These are phyloP conservation scores for Potamarius usumacintae DNA, from an alignment of 2,113 vertebrate genomes.

Conservation along the genomic window DNA sequence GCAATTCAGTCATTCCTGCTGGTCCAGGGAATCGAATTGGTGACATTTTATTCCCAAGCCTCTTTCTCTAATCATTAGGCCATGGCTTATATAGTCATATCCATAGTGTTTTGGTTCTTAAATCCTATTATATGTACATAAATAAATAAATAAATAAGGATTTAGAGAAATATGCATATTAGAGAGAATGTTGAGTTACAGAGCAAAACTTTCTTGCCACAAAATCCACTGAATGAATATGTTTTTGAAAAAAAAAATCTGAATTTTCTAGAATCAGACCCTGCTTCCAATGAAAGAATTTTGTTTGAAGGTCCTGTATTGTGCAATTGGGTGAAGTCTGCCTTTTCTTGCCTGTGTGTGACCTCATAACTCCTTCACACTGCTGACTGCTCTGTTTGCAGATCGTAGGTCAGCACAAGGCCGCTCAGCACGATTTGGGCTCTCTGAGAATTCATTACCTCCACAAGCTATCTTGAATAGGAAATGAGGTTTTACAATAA, in stretches of 20 bases:
- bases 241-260: not conserved
- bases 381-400: conserved; percentile 71
- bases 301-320: conserved; percentile 53
- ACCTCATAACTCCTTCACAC: conserved; percentile 57
- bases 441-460: conserved; percentile 67
- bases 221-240: not conserved
- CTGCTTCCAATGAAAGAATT: not conserved
- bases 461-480: conserved; percentile 66
- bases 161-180: not conserved
- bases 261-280: not conserved
- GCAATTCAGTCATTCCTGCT: no score
- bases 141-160: not conserved
- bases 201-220: not conserved
- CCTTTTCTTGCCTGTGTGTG: not conserved
- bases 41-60: no score
- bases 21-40: no score
- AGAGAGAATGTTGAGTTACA: not conserved
- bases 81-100: not conserved
- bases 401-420: conserved; percentile 64
- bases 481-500: conserved; percentile 63
- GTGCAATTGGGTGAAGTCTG: conserved; percentile 41
- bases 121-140: not conserved
- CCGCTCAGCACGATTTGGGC: conserved; percentile 58
- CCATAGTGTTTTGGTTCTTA: not conserved
- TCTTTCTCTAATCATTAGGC: no score